These are phyloP conservation scores for Carpatolechia fugitivella DNA, from an alignment of 2,888 invertebrate species.

Conservation along the genomic window DNA sequence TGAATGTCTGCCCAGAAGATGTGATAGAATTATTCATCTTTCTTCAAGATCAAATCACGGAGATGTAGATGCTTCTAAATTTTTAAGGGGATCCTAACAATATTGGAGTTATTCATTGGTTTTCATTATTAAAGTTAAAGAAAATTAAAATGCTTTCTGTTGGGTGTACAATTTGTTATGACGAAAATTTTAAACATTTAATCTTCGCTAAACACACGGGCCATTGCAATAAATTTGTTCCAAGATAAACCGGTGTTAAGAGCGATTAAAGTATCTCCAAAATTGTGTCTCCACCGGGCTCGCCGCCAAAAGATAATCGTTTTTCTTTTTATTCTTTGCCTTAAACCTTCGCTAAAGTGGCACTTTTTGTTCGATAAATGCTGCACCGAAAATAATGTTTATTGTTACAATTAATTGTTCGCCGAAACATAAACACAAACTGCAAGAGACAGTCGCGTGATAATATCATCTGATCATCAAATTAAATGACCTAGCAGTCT, in stretches of 20 bases:
- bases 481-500: too few relatives aligned
- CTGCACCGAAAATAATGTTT: background rate
- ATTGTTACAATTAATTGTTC: background rate
- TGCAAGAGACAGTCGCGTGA: too few relatives aligned
- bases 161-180: background rate
- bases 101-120: background rate
- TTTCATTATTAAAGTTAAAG: too few relatives aligned
- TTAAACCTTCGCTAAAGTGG: constrained; percentile 1
- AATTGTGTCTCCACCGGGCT: constrained; percentile 6
- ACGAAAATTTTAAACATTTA: background rate
- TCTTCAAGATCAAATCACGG: too few relatives aligned
- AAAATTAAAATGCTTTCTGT: too few relatives aligned
- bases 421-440: background rate
- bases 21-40: too few relatives aligned
- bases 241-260: constrained; percentile 3
- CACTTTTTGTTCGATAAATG: constrained; percentile 7
- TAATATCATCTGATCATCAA: too few relatives aligned
- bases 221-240: background rate
- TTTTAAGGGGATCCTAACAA: too few relatives aligned
- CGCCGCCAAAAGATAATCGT: constrained; percentile 17
- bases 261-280: constrained; percentile 4
- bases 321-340: constrained; percentile 1
- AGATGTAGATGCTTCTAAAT: too few relatives aligned
- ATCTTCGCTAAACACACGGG: constrained; percentile 2
- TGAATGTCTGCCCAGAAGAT: background rate